Evolutionary conservation across 2,888 invertebrate genomes (phyloP).

Genomic region (Lithodes maja): DNA sequence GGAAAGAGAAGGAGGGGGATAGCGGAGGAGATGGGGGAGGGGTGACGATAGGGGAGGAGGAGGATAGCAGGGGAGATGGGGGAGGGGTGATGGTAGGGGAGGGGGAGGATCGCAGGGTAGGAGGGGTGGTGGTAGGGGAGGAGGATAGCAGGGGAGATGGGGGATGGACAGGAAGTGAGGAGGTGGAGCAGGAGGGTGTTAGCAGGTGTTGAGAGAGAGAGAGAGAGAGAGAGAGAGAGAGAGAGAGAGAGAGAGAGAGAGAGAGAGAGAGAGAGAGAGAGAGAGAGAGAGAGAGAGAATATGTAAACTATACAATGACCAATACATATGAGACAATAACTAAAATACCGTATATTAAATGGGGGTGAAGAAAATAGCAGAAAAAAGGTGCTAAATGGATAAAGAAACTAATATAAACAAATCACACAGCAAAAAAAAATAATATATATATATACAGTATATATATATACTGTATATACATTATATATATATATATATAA

Average conservation of each 20-base stretch:
- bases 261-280: not conserved
- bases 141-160: not conserved
- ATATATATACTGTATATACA: too few species aligned
- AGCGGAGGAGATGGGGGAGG: not conserved
- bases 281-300: not conserved
- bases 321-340: too few species aligned
- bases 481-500: too few species aligned
- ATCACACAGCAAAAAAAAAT: too few species aligned
- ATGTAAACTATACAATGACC: not conserved
- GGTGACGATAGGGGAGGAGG: not conserved
- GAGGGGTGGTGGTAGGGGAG: not conserved
- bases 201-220: not conserved
- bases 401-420: too few species aligned
- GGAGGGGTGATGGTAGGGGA: not conserved
- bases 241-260: not conserved
- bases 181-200: not conserved
- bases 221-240: not conserved
- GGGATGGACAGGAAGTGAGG: not conserved
- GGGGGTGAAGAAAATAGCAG: too few species aligned
- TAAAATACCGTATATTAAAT: too few species aligned
- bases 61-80: not conserved
- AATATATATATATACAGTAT: too few species aligned
- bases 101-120: not conserved
- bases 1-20: not conserved
- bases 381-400: too few species aligned